Conservation (phyloP, 2,113 vertebrate species). For the Anarhynchus alexandrinus region DNA sequence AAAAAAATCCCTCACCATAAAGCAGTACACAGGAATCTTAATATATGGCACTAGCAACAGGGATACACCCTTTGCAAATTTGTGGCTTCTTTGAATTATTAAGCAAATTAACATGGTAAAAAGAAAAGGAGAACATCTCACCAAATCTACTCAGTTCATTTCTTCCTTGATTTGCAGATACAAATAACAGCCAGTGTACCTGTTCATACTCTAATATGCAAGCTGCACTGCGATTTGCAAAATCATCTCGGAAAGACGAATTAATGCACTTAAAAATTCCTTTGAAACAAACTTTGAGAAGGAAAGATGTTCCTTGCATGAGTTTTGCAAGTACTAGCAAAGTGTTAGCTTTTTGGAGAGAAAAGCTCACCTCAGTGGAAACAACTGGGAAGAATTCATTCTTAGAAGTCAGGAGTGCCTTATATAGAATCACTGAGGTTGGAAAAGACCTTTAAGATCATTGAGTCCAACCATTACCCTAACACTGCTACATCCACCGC, state of each 20-base stretch:
- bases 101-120: background rate
- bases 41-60: background rate
- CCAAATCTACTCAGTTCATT: background rate
- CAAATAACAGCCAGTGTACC: background rate
- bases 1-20: background rate
- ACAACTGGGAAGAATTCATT: background rate
- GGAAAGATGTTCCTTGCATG: background rate
- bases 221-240: background rate
- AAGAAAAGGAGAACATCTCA: background rate
- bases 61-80: background rate
- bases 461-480: too few relatives aligned
- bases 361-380: background rate
- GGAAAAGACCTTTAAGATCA: too few relatives aligned
- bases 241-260: background rate
- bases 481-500: too few relatives aligned
- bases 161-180: background rate
- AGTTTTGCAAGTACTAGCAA: background rate
- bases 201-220: background rate
- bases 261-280: background rate
- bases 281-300: background rate
- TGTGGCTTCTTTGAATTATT: slow-evolving; percentile 25
- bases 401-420: background rate
- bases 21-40: background rate
- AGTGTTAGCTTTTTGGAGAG: background rate
- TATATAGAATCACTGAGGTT: background rate